Evolutionary conservation across 1,140 invertebrate genomes (phyloP).

Genomic region (Idris sp.): DNA sequence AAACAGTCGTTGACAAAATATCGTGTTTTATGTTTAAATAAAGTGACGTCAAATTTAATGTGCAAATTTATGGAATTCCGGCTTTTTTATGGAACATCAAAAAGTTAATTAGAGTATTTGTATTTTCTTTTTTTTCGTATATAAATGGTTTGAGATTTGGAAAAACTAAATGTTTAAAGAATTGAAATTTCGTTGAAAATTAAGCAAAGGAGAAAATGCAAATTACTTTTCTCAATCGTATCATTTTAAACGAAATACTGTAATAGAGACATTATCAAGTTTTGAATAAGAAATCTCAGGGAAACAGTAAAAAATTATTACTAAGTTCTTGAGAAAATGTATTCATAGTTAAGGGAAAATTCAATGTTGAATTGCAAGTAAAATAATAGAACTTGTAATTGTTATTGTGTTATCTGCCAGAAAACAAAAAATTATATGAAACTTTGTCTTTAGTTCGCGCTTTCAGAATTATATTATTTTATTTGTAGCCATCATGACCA

Average conservation of each 20-base stretch:
- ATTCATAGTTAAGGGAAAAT: slow-evolving; percentile 12
- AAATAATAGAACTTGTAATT: slow-evolving; percentile 21
- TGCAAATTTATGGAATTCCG: too few species aligned
- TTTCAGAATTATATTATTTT: too few species aligned
- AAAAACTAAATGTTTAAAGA: neutral
- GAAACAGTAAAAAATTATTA: slow-evolving; percentile 32
- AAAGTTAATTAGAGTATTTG: neutral
- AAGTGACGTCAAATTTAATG: too few species aligned
- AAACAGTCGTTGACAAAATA: slow-evolving; percentile 19
- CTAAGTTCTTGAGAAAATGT: slow-evolving; percentile 21
- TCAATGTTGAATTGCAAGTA: slow-evolving; percentile 19
- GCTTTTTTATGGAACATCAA: too few species aligned
- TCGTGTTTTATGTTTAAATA: neutral
- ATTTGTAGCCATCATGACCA: too few species aligned
- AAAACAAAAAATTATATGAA: too few species aligned
- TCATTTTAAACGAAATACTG: slow-evolving; percentile 8
- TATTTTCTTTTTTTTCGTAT: too few species aligned
- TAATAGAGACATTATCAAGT: slow-evolving; percentile 29
- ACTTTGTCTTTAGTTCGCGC: too few species aligned
- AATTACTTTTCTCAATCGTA: neutral
- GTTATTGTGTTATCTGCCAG: too few species aligned
- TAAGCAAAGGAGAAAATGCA: neutral
- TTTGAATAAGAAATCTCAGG: slow-evolving; percentile 23
- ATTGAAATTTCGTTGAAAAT: neutral
- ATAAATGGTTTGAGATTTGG: neutral